Base-by-base conservation (phyloP, 2,113 vertebrate species). In the Crotalus horridus region DNA sequence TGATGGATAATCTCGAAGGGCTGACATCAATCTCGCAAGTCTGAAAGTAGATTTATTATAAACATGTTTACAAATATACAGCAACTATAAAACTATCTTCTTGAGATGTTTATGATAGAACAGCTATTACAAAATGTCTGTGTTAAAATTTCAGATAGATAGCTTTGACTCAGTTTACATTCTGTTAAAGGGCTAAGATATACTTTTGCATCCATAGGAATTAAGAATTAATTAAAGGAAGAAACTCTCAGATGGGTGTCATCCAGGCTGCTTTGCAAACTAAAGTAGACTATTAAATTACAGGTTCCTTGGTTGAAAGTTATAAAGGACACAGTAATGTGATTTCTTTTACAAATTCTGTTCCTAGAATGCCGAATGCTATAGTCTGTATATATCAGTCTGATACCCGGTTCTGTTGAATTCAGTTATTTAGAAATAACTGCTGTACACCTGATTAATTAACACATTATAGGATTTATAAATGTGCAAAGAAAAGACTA, bases 211-310 rank as follows among this genome's bases (percentile, higher is more conserved):
- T 87, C 33, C 9, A 74, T 48, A 69, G 29, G 23, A 89, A 69
- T 93, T 87, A 69, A 93, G 90, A 87, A 39, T 90, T 90, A 90
- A 69, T 87, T 87, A 69, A 24, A 6, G 4, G 29, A 87, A 64
- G 53, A 86, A 87, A n/a, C 23, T 26, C 23, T 53, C 26, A 51
- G 9, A 12, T 26, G 10, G 85, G 21, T 69, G 51, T 55, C 48
- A 69, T 55, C 33, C 0, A 54, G 33, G 53, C 12, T 88, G 15
- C 43, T 89, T 81, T 91, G 54, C 46, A 56, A 56, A 58, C 86
- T 13, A 43, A 74, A 39, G 3, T 7, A 59, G 69, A n/a, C 46
- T 48, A 48, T 55, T 92, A 58, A 69, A 24, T 20, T 56, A 15
- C 8, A 56, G 43, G 17, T 89, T 85, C 43, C 46, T 26, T 56